phyloP scores from a whole-genome alignment of 1,140 invertebrate genomes.

The Ceratoteleas bidentatus region DNA sequence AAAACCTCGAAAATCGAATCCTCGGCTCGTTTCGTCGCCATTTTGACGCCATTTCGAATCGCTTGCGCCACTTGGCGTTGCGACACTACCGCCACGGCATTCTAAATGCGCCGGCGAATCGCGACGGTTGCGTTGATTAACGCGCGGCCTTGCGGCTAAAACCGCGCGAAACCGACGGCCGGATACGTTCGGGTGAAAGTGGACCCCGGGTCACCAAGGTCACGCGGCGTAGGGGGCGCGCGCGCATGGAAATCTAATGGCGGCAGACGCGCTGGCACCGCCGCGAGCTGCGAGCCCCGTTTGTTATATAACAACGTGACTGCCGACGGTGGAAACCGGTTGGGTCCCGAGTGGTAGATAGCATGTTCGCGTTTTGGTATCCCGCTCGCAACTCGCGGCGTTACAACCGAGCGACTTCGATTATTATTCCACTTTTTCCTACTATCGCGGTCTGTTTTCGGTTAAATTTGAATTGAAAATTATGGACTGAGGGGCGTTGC shows the following conservation, averaged over 20 bases:
- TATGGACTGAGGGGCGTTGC: too few species aligned
- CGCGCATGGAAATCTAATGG: slow-evolving; percentile 39
- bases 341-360: slow-evolving; percentile 1
- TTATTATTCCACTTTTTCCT: too few species aligned
- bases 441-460: too few species aligned
- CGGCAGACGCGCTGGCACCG: slow-evolving; percentile 45
- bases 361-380: too few species aligned
- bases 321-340: slow-evolving; percentile 46
- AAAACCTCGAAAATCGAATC: too few species aligned
- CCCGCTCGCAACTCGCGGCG: too few species aligned
- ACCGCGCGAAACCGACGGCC: background rate
- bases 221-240: background rate
- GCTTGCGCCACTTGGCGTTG: slow-evolving; percentile 8
- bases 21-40: background rate
- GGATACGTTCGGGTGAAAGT: slow-evolving; percentile 20
- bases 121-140: slow-evolving; percentile 23
- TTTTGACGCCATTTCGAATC: slow-evolving; percentile 8
- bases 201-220: slow-evolving; percentile 23
- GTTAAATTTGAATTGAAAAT: too few species aligned
- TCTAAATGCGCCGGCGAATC: slow-evolving; percentile 29
- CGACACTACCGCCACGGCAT: slow-evolving; percentile 24
- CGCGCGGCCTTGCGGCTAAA: slow-evolving; percentile 6
- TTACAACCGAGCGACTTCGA: too few species aligned
- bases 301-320: slow-evolving; percentile 52
- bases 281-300: slow-evolving; percentile 21